These are phyloP conservation scores for Glaucopsyche alexis DNA, from an alignment of 2,888 invertebrate genomes.

Conservation along the genomic window DNA sequence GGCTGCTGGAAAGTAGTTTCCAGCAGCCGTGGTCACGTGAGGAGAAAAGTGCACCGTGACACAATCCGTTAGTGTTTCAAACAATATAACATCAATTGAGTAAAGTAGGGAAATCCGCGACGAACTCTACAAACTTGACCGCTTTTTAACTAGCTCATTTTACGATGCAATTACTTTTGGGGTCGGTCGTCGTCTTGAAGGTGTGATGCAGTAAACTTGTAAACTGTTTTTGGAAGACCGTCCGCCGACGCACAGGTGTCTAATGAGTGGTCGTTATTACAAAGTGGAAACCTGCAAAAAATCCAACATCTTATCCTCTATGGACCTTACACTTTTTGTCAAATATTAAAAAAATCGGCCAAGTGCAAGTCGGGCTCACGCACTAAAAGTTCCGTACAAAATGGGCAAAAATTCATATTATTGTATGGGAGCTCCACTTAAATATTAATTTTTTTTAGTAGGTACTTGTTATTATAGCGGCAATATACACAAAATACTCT, in stretches of 20 bases:
- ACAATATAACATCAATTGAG: too few species aligned
- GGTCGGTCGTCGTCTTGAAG: conserved; percentile 62
- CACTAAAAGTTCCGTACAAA: too few species aligned
- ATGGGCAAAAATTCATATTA: too few species aligned
- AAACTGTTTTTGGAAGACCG: conserved; percentile 49
- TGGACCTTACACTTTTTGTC: neutral
- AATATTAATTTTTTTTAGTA: too few species aligned
- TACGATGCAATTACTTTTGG: conserved; percentile 71
- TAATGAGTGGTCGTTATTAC: conserved; percentile 32
- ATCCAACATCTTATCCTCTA: neutral
- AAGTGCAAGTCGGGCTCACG: too few species aligned
- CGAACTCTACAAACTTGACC: neutral
- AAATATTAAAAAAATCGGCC: neutral
- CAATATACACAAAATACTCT: too few species aligned
- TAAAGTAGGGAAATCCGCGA: neutral
- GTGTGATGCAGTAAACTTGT: conserved; percentile 75
- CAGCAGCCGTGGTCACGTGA: too few species aligned
- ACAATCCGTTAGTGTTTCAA: too few species aligned
- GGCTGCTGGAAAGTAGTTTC: too few species aligned
- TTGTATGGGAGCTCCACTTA: too few species aligned
- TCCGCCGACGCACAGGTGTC: conserved; percentile 63
- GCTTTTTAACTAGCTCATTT: conserved; percentile 42
- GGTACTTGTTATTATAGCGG: too few species aligned
- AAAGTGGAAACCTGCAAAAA: neutral
- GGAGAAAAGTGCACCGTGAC: too few species aligned